A percentile compares a stretch with the other conserved stretches of the same genome.
These are phyloP conservation scores for Hyposmocoma kahamanoa DNA, from an alignment of 1,140 invertebrate genomes.

Conservation along the genomic window DNA sequence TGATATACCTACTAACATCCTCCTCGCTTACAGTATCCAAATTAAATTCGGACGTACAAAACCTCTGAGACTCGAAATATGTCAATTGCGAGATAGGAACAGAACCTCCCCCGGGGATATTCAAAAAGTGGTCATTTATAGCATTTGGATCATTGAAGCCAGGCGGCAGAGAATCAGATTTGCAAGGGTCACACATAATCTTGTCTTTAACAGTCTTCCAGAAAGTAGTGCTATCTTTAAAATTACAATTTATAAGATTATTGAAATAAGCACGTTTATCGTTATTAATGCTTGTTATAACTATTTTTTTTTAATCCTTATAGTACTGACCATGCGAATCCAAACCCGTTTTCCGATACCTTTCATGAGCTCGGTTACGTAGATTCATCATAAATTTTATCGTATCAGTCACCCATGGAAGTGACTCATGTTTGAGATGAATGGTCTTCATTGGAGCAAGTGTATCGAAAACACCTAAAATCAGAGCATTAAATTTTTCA, in stretches of 20 bases:
- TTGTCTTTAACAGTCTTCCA: slow-evolving; percentile 7
- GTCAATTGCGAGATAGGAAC: no score
- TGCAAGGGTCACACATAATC: neutral
- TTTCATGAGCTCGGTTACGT: neutral
- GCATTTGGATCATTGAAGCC: slow-evolving; percentile 1
- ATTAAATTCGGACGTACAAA: no score
- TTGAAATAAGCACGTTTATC: slow-evolving; percentile 10
- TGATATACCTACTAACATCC: no score
- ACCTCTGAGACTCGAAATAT: no score
- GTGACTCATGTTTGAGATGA: neutral
- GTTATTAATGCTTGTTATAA: neutral
- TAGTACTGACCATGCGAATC: neutral
- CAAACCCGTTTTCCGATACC: neutral
- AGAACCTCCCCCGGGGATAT: slow-evolving; percentile 5
- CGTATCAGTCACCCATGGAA: slow-evolving; percentile 8
- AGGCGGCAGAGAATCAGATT: neutral
- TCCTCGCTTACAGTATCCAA: no score
- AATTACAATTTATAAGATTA: neutral
- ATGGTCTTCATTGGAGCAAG: slow-evolving; percentile 11
- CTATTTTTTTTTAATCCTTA: neutral
- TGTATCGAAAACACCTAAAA: slow-evolving; percentile 1
- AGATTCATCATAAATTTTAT: slow-evolving; percentile 8
- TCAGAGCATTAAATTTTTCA: neutral
- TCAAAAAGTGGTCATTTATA: slow-evolving; percentile 7
- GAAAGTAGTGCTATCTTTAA: neutral